Conservation (phyloP, 2,797 vertebrate genomes). For the Chloroceryle amazona region DNA sequence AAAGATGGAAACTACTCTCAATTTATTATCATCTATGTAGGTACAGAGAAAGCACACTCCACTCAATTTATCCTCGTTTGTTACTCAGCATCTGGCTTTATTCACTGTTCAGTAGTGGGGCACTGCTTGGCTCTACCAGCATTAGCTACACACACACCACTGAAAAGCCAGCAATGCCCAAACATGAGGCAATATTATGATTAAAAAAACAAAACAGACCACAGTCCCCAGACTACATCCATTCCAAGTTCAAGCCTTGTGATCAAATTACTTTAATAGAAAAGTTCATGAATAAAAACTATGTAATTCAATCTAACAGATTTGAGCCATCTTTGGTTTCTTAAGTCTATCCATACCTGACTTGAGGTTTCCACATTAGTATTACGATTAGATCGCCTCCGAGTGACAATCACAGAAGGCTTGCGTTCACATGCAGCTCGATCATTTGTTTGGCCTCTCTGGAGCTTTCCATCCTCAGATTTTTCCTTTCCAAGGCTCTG, state of each 20-base stretch:
- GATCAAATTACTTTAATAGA: neutral
- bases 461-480: slow-evolving; percentile 75
- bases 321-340: neutral
- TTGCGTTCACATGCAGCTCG: slow-evolving; percentile 85
- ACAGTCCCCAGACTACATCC: neutral
- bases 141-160: neutral
- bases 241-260: neutral
- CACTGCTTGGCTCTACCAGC: neutral
- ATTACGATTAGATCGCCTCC: slow-evolving; percentile 90
- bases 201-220: neutral
- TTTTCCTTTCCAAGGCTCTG: slow-evolving; percentile 82
- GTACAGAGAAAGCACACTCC: neutral
- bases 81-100: neutral
- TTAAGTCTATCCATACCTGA: slow-evolving; percentile 83
- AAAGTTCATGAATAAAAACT: neutral
- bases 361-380: slow-evolving; percentile 84
- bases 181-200: neutral
- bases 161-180: neutral
- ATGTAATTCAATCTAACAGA: neutral
- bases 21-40: neutral
- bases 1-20: neutral
- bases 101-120: neutral
- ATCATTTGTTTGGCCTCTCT: slow-evolving; percentile 78
- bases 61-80: neutral
- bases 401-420: slow-evolving; percentile 93